Evolutionary conservation across 2,113 vertebrate genomes (phyloP).

Genomic region (Sander lucioperca): DNA sequence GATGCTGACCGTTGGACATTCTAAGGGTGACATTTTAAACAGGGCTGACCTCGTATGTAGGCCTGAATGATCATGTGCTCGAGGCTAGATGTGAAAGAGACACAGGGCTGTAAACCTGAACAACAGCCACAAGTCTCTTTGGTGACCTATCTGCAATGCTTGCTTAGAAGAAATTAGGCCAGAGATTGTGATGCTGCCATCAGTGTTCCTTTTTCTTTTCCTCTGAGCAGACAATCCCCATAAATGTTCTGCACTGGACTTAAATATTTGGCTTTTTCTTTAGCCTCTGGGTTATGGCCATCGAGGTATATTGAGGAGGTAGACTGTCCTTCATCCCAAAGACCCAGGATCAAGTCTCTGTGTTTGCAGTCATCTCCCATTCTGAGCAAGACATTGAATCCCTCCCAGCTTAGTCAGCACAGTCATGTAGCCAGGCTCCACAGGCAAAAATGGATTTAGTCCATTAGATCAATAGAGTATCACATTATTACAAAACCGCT

Average conservation of each 20-base stretch:
- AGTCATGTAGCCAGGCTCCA: conserved; percentile 35
- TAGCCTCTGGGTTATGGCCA: not conserved
- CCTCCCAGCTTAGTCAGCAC: conserved; percentile 54
- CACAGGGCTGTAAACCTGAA: conserved; percentile 37
- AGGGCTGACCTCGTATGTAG: conserved; percentile 19
- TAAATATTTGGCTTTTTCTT: conserved; percentile 14
- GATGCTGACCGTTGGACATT: conserved; percentile 2
- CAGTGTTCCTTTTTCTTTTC: conserved; percentile 41
- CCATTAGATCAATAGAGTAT: conserved; percentile 66
- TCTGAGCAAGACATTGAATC: conserved; percentile 42
- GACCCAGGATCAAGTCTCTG: not conserved
- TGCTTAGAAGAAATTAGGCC: conserved; percentile 59
- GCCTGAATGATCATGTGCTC: conserved; percentile 39
- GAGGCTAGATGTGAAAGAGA: conserved; percentile 32
- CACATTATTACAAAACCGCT: conserved; percentile 63
- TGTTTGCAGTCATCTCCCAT: conserved; percentile 19
- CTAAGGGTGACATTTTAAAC: conserved; percentile 3
- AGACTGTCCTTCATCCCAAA: conserved; percentile 28
- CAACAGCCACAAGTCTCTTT: conserved; percentile 45
- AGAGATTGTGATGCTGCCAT: conserved; percentile 58
- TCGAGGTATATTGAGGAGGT: not conserved
- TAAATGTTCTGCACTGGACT: not conserved
- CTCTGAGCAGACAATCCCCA: not conserved
- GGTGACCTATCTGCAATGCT: conserved; percentile 37
- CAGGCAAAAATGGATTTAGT: conserved; percentile 61